Evolutionary conservation across 1,140 invertebrate genomes (phyloP).

Genomic region (Eumaeus atala): DNA sequence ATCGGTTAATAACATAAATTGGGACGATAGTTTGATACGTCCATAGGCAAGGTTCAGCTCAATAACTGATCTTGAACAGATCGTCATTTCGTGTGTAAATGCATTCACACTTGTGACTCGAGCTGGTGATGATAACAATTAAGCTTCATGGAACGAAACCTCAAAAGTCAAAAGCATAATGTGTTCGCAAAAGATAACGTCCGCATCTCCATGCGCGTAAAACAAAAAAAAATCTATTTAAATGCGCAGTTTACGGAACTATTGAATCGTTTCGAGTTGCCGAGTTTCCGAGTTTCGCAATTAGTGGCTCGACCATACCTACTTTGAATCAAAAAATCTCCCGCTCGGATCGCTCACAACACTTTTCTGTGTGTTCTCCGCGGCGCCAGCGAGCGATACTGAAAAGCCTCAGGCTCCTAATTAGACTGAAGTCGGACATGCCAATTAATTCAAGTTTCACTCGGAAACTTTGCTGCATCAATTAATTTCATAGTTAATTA

Average conservation of each 20-base stretch:
- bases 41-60: too few relatives aligned
- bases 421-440: constrained; percentile 71
- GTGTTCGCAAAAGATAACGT: too few relatives aligned
- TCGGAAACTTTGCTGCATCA: constrained; percentile 72
- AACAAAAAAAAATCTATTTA: too few relatives aligned
- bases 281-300: constrained; percentile 29
- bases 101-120: too few relatives aligned
- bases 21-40: too few relatives aligned
- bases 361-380: constrained; percentile 72
- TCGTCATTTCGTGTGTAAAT: too few relatives aligned
- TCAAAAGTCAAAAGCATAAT: too few relatives aligned
- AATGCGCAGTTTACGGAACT: background rate
- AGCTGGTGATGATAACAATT: background rate
- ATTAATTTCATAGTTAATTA: constrained; percentile 75
- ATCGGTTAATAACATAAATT: too few relatives aligned
- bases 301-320: constrained; percentile 37
- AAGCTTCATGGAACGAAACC: too few relatives aligned
- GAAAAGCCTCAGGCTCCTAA: constrained; percentile 70
- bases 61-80: too few relatives aligned
- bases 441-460: constrained; percentile 74
- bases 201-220: too few relatives aligned
- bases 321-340: constrained; percentile 50
- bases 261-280: background rate
- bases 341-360: constrained; percentile 54
- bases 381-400: constrained; percentile 62